Evolutionary conservation across 2,113 vertebrate species (phyloP).

Genomic region (Sceloporus tristichus): DNA sequence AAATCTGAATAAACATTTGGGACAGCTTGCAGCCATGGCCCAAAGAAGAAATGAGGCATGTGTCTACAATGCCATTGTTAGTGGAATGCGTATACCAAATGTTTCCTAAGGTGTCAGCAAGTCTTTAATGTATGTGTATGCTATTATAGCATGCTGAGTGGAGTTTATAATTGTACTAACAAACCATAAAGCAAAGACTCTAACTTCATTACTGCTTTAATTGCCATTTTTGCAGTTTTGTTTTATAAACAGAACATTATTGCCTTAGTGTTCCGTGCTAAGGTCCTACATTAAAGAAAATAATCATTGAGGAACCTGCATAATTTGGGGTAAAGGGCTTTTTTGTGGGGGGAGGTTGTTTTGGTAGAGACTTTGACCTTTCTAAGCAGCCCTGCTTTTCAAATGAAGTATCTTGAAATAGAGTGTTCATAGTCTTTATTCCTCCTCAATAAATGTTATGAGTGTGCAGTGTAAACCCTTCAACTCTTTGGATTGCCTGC

Average conservation of each 20-base stretch:
- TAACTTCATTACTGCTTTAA: slow-evolving; percentile 75
- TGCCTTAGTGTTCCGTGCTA: slow-evolving; percentile 29
- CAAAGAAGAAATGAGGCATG: slow-evolving; percentile 15
- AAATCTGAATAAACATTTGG: slow-evolving; percentile 60
- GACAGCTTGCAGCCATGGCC: slow-evolving; percentile 48
- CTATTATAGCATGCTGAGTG: slow-evolving; percentile 69
- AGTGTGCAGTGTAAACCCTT: not conserved
- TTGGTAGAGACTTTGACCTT: not conserved
- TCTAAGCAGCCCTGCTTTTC: not conserved
- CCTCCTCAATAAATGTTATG: not conserved
- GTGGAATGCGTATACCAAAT: slow-evolving; percentile 60
- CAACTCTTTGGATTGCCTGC: not conserved
- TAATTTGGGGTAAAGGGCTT: not conserved
- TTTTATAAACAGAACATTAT: slow-evolving; percentile 71
- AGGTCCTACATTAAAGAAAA: slow-evolving; percentile 58
- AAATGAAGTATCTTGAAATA: not conserved
- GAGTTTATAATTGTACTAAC: slow-evolving; percentile 75
- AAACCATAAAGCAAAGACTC: slow-evolving; percentile 73
- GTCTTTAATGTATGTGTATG: slow-evolving; percentile 73
- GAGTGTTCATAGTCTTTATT: not conserved
- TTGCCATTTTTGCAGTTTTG: slow-evolving; percentile 68
- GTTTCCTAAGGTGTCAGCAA: slow-evolving; percentile 71
- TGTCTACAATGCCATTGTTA: not conserved
- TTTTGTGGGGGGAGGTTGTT: too few relatives aligned
- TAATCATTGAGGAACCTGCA: not conserved